Base-by-base conservation (phyloP, 2,888 invertebrate genomes). In the Spialia ferax region DNA sequence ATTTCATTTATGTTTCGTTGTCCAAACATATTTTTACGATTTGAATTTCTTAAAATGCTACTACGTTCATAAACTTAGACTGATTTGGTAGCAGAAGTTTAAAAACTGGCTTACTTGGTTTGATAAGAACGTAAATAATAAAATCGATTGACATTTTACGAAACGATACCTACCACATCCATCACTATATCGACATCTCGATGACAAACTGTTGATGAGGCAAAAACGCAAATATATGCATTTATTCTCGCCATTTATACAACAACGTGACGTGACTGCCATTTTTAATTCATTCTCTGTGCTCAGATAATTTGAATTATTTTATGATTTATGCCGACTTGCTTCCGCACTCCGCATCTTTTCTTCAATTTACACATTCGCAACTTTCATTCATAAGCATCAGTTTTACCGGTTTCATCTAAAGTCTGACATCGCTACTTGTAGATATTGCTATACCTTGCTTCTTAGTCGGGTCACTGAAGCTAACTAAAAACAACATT, bases 231-330 rank as follows among this genome's bases (percentile, higher is more conserved):
- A 22, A 63, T 63, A 45, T 56, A 63, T n/a, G n/a, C n/a, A n/a
- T n/a, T 63, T 56, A 63, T 63, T 63, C 56, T 15, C 45, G 32
- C 32, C 55, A 32, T 54, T 54, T n/a, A n/a, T n/a, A 54, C 29
- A 29, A 15, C 48, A 45, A 56, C 63, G 48, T 56, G 63, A 63
- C 63, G 45, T 56, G 63, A 63, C 63, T 32, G 45, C 20, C 15
- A 35, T 63, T 29, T 63, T 42, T 18, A 63, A 63, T 56, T 42
- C 22, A 55, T 63, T 63, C 26, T 18, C 18, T 42, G 10, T 42
- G n/a, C 45, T 23, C 23, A 5, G 10, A n/a, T 29, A 54, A 23
- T 15, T 15, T 15, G 6, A 54, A 54, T 54, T 48, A 20, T 20
- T 48, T 11, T 48, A 48, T n/a, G n/a, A n/a, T n/a, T 20, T 48